These are phyloP conservation scores for Nasonia vitripennis DNA, from an alignment of 1,140 invertebrate species.

Conservation along the genomic window DNA sequence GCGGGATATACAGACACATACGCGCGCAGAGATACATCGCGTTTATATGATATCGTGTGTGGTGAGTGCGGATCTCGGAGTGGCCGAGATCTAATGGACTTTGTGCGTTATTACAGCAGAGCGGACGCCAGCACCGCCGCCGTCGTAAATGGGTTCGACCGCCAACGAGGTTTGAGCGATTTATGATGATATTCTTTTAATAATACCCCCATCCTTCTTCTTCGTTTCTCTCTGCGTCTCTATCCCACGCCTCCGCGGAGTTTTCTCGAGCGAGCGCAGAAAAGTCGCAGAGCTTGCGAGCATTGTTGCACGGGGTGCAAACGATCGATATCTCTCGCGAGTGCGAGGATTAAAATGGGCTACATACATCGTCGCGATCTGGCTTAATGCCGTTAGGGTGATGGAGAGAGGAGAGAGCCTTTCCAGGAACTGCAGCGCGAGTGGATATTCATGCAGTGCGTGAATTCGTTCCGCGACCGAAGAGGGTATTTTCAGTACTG, in stretches of 20 bases:
- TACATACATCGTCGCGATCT: too few relatives aligned
- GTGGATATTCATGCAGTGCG: background rate
- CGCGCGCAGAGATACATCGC: too few relatives aligned
- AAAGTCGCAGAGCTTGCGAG: background rate
- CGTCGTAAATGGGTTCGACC: constrained; percentile 46
- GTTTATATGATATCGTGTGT: too few relatives aligned
- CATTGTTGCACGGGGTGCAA: too few relatives aligned
- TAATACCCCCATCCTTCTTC: background rate
- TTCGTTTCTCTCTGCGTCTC: background rate
- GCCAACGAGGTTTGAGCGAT: constrained; percentile 46
- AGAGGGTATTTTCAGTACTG: background rate
- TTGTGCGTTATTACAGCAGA: background rate
- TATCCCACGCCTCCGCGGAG: background rate
- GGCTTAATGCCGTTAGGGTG: too few relatives aligned
- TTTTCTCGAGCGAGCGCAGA: constrained; percentile 1
- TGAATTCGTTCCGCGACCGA: background rate
- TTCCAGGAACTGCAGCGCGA: background rate
- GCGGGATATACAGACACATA: too few relatives aligned
- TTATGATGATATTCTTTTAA: background rate
- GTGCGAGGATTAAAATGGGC: too few relatives aligned
- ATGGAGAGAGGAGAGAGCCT: background rate
- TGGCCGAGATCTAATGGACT: constrained; percentile 40
- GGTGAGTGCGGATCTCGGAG: constrained; percentile 48
- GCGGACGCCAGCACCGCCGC: background rate
- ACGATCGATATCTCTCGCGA: too few relatives aligned